Conservation (phyloP, 1,140 invertebrate genomes). For the Hyposmocoma kahamanoa region DNA sequence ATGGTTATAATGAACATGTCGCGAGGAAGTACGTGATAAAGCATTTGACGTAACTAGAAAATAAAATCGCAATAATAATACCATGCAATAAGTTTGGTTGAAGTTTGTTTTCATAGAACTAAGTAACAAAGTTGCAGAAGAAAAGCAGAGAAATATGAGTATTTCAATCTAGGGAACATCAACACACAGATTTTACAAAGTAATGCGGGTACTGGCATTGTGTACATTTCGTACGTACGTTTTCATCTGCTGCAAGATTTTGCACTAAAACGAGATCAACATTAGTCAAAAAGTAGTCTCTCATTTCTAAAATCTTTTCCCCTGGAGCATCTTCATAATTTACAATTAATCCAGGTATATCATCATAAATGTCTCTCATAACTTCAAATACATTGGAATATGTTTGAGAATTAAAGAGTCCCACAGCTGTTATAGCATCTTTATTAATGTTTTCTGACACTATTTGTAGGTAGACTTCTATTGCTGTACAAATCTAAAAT, state of each 20-base stretch:
- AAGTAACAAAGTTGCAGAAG: no score
- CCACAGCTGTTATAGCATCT: conserved; percentile 18
- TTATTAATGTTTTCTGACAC: conserved; percentile 29
- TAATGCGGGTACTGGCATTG: no score
- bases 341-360: conserved; percentile 10
- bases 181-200: no score
- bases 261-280: conserved; percentile 17
- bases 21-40: conserved; percentile 9
- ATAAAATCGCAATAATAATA: no score
- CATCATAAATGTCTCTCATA: conserved; percentile 8
- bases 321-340: conserved; percentile 11
- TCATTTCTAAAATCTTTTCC: conserved; percentile 4
- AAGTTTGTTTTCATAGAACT: no score
- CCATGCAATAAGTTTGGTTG: no score
- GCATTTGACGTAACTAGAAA: conserved; percentile 17
- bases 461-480: conserved; percentile 27
- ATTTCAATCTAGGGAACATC: no score
- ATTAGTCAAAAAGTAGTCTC: not conserved
- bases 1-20: conserved; percentile 16
- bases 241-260: conserved; percentile 17
- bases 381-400: conserved; percentile 15
- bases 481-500: conserved; percentile 17
- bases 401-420: conserved; percentile 14
- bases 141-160: no score
- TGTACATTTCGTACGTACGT: conserved; percentile 21